Evolutionary conservation across 1,140 invertebrate species (phyloP), one percentile per base, ranked within the genome.

Genomic region (Bicyclus anynana): DNA sequence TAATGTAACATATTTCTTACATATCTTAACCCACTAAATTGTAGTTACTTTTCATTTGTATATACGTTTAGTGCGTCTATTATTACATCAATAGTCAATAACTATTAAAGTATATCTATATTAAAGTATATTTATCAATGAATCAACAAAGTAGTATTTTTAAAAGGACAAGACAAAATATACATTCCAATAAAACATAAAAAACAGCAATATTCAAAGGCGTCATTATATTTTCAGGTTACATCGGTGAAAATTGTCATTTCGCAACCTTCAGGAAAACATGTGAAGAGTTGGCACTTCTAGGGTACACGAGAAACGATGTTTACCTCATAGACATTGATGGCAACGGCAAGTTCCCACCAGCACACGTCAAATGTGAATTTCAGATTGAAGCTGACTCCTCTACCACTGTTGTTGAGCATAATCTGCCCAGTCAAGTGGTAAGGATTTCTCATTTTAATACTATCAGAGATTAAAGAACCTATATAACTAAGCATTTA

Each of bases 241-340:
- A 95, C 56, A 95, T 95, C 37, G 97, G 97, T 26, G 95, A 95
- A 76, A 97, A 97, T 73, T 98, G 97, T 70, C 97, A 98, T 78
- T 98, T 98, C 74, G 94, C 97, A 7, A 92, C 94, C 50, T 97
- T 96, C 74, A 92, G 95, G 57, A 94, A 96, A 77, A 97, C 96
- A 0, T 98, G 97, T 80, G 96, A 98, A 87, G 96, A 98, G 75
- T 79, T 98, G 40, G 96, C 96, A 9, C 89, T 97, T 2, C 81
- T 97, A 4, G 94, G 94, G 17, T 95, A 95, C 69, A 96, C 94
- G 0, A 93, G 96, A 70, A 95, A 96, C 33, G 96, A 97, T 65
- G 95, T 97, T 0, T 98, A 97, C 74, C 90, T 94, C 21, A 96
- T 97, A 58, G 97, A 98, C 72, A 97, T 98, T 53, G 97, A 98